Base-by-base conservation (phyloP, 2,888 invertebrate genomes). In the Pollenia griseotomentosa region DNA sequence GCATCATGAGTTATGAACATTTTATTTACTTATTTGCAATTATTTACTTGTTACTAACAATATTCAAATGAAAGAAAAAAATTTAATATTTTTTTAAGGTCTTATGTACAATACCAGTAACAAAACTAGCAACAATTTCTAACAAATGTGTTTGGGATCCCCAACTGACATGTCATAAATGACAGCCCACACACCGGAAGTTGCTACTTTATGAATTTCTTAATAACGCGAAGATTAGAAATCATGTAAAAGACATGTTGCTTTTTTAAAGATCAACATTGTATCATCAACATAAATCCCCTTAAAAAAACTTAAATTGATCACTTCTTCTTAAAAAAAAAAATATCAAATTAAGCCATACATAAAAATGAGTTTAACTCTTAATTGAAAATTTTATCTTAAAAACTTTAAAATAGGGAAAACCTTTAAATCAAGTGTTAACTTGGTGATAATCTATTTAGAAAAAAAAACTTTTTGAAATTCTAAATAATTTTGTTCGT, bases 161-260 rank as follows among this genome's bases (percentile, higher is more conserved):
- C 33, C 23, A 51, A 77, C 80, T 84, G 73, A 33, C 81, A 78
- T 81, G 63, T 78, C 78, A 81, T 84, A 63, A 80, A 65, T 75
- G 77, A 61, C 81, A 82, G 68, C 87, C 87, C 74, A 87, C 87
- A 79, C 87, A 87, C 81, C 84, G 87, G 87, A 87, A 84, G 84
- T 84, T 84, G 84, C 78, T 84, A 82, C 87, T 84, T 78, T 81
- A 82, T 82, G 78, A 59, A 63, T 87, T 70, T 73, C 77, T 73
- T 53, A 66, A 79, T 23, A 61, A 55, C 12, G 51, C 55, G 44
- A 42, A 81, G n/a, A 71, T 68, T 23, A 57, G 63, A 70, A 44
- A 74, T 75, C 48, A 51, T 44, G 4, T 53, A 19, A 78, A 73
- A 82, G n/a, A 16, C 42, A 5, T 82, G 48, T 70, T 68, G 48